Evolutionary conservation across 2,888 invertebrate genomes (phyloP), one percentile per base, ranked within the genome.

Genomic region (Papilio gigon): DNA sequence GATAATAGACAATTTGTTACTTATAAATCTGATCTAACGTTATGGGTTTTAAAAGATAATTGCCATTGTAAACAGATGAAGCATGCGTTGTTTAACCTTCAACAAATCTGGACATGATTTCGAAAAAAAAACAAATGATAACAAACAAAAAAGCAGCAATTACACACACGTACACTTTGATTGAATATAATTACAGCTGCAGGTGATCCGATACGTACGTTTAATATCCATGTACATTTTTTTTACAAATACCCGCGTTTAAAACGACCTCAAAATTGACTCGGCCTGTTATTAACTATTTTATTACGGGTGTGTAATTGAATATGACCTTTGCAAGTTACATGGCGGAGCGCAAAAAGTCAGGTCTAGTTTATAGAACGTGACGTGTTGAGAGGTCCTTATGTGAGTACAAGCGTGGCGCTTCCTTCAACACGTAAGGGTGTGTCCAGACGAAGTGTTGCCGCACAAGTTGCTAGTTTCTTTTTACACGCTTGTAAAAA

Each of bases 31-130:
- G 37, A 50, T 67, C 50, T 47, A 60, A 66, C 47, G 63, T 64
- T 63, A 44, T 66, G 53, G 61, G 67, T 67, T 61, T 64, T 56
- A 64, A 66, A 30, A 64, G 59, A 67, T 58, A 67, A 67, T 63
- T 67, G 61, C 53, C 40, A 40, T 60, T 40, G 63, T 25, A 60
- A 50, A 60, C 37, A 59, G 8, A 60, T 35, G 17, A 35, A 37
- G 25, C 66, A 47, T 66, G 47, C 17, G 20, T 60, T 25, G 22
- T 59, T 59, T 66, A 60, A 47, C 59, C 66, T 66, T 60, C 60
- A 60, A 47, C 25, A 25, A 22, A n/a, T 50, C 20, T 50, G n/a
- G 56, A 59, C 37, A 42, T 58, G 30, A 56, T 37, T 37, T 17
- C n/a, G 3, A 47, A 47, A 53, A 59, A 65, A 59, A 66, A 67